phyloP scores from a whole-genome alignment of 2,888 invertebrate genomes.

The Tetranychus truncatus region DNA sequence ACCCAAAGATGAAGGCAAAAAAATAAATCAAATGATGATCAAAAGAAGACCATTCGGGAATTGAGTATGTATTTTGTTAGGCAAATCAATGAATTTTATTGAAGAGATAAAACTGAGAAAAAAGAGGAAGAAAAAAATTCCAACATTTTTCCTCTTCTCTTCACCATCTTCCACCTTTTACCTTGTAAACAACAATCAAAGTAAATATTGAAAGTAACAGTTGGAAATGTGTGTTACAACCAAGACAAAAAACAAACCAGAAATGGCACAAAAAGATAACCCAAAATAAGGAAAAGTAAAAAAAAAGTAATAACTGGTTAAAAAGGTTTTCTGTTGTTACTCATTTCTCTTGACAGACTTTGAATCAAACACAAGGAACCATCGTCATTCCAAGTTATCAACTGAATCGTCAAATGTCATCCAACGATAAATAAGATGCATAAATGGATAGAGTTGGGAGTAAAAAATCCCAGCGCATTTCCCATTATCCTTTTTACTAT shows the following conservation, averaged over 20 bases:
- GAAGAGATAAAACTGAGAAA: too few relatives aligned
- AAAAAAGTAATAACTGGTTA: not conserved
- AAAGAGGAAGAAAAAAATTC: too few relatives aligned
- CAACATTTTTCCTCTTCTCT: not conserved
- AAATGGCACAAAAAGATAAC: not conserved
- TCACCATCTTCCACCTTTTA: not conserved
- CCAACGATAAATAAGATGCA: too few relatives aligned
- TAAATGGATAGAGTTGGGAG: too few relatives aligned
- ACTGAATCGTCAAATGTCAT: too few relatives aligned
- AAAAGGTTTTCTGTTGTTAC: too few relatives aligned
- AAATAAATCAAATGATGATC: not conserved
- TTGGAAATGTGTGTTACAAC: not conserved
- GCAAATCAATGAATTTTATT: not conserved
- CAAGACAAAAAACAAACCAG: not conserved
- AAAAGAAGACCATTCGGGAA: not conserved
- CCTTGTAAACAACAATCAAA: not conserved
- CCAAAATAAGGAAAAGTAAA: constrained; percentile 6
- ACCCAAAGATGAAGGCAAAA: too few relatives aligned
- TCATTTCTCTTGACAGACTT: too few relatives aligned
- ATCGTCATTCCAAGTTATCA: too few relatives aligned
- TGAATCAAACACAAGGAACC: too few relatives aligned
- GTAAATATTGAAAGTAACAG: not conserved
- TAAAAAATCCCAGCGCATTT: too few relatives aligned
- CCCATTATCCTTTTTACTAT: too few relatives aligned
- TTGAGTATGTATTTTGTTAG: not conserved